A percentile compares a stretch with the other conserved stretches of the same genome.
Conservation (phyloP, 2,888 invertebrate species). For the Pterostichus madidus region DNA sequence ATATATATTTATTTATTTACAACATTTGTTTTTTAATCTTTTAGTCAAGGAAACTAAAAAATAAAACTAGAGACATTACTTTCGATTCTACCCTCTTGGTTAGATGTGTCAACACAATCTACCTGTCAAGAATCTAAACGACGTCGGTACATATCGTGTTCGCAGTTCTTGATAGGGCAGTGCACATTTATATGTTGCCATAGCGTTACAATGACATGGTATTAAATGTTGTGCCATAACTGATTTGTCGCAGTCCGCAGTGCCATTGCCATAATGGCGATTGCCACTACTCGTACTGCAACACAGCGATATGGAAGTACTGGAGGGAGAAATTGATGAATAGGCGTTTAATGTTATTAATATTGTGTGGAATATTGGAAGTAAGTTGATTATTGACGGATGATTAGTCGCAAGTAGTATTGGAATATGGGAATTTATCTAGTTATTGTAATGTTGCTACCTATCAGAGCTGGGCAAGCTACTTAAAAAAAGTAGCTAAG, state of each 20-base stretch:
- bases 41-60: too few species aligned
- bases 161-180: not conserved
- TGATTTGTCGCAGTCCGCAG: not conserved
- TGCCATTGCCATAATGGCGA: not conserved
- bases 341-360: conserved; percentile 38
- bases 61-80: too few species aligned
- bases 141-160: not conserved
- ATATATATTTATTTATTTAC: too few species aligned
- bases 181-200: not conserved
- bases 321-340: conserved; percentile 23
- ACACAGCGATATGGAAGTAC: not conserved
- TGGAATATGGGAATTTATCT: too few species aligned
- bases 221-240: conserved; percentile 16
- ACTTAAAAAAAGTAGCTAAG: too few species aligned
- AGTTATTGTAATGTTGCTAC: too few species aligned
- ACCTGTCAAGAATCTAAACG: too few species aligned
- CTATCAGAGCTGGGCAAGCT: too few species aligned
- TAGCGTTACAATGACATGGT: conserved; percentile 4
- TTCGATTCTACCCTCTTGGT: too few species aligned
- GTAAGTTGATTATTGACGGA: conserved; percentile 24
- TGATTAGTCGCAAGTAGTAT: not conserved
- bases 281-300: not conserved
- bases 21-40: too few species aligned
- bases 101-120: too few species aligned
- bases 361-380: conserved; percentile 29